phyloP scores from a whole-genome alignment of 92 coral and sea anemone genomes.

The Palythoa grandis region DNA sequence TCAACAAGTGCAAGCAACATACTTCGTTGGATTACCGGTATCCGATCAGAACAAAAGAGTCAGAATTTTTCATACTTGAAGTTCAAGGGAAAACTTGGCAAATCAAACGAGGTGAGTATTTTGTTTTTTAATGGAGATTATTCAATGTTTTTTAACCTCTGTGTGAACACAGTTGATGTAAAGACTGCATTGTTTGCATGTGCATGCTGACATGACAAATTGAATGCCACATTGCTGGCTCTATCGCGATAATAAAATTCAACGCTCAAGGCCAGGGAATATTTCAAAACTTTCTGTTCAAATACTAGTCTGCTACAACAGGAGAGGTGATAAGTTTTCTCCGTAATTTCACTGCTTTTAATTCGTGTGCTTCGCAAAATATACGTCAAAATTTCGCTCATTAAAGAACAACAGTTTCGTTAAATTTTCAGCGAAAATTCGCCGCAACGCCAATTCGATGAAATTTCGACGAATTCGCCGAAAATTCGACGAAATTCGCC shows the following conservation, averaged over 20 bases:
- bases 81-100: slow-evolving; percentile 1
- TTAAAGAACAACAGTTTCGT: background rate
- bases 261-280: too few species aligned
- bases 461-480: background rate
- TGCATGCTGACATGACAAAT: background rate
- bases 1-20: background rate
- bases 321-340: slow-evolving; percentile 9
- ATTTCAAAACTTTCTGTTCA: too few species aligned
- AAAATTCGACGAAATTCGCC: background rate
- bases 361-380: background rate
- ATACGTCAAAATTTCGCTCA: background rate
- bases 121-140: background rate
- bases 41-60: background rate
- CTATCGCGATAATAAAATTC: background rate
- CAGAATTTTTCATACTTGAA: background rate
- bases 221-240: background rate
- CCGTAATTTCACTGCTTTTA: slow-evolving; percentile 7
- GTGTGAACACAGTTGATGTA: background rate
- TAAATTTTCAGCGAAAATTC: background rate
- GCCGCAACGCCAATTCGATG: slow-evolving; percentile 4
- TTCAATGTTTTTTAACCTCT: background rate
- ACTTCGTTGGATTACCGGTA: background rate
- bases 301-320: too few species aligned
- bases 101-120: background rate
- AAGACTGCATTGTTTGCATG: background rate